A percentile compares a stretch with the other conserved stretches of the same genome.
Conservation (phyloP, 2,113 vertebrate genomes). For the Dicaeum eximium region DNA sequence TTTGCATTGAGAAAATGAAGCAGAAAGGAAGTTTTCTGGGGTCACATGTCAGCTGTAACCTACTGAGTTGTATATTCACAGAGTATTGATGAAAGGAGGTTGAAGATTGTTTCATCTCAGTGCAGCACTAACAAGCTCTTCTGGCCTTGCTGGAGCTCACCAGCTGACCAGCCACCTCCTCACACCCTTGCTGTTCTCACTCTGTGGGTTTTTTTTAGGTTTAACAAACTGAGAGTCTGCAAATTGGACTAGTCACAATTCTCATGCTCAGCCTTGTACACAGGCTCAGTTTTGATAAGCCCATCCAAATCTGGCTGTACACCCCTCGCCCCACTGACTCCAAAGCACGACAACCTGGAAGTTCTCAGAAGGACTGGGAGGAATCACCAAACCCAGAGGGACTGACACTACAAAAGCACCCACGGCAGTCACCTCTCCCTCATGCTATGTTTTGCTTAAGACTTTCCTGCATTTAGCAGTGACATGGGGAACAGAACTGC, state of each 20-base stretch:
- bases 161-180: neutral
- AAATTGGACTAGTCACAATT: neutral
- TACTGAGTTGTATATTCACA: neutral
- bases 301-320: no score
- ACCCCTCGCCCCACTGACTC: neutral
- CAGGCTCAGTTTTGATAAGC: neutral
- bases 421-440: neutral
- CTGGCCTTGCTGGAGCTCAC: neutral
- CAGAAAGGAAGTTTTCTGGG: neutral
- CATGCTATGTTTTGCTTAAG: neutral
- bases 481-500: neutral
- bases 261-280: neutral
- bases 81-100: neutral
- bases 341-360: accelerated
- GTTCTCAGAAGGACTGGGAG: neutral
- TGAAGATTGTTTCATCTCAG: neutral
- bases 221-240: neutral
- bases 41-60: neutral
- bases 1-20: neutral
- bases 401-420: neutral
- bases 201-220: neutral
- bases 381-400: neutral
- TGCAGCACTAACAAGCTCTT: neutral
- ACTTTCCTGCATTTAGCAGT: neutral
- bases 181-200: neutral